Percentiles rank a stretch among this genome's conserved stretches.
These are phyloP conservation scores for Sinocyclocheilus anophthalmus DNA, from an alignment of 2,113 vertebrate species.

Conservation along the genomic window DNA sequence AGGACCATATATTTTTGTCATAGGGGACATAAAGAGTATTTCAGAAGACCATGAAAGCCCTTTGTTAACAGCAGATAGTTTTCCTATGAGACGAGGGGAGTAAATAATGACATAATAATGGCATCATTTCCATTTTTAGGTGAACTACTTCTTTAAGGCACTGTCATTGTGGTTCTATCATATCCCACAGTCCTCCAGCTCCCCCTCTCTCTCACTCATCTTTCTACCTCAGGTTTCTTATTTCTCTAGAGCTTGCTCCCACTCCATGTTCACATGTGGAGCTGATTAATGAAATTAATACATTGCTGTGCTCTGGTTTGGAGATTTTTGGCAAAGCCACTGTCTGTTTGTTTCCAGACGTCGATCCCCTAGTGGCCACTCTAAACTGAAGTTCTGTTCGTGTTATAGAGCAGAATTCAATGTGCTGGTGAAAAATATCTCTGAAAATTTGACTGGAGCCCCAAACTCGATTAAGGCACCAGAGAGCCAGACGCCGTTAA, in stretches of 20 bases:
- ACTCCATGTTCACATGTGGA: constrained; percentile 44
- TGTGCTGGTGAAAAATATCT: constrained; percentile 28
- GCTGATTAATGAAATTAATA: constrained; percentile 67
- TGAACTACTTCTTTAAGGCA: background rate
- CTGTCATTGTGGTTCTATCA: background rate
- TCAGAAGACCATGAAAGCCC: background rate
- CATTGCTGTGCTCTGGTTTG: constrained; percentile 56
- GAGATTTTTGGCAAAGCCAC: constrained; percentile 31
- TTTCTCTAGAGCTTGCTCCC: constrained; percentile 41
- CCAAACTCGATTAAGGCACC: background rate
- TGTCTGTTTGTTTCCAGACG: constrained; percentile 55
- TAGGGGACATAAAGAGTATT: background rate
- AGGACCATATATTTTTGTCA: background rate
- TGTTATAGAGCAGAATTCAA: constrained; percentile 50
- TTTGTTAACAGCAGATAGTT: background rate
- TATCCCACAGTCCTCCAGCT: constrained; percentile 66
- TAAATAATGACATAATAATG: background rate
- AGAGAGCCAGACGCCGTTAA: background rate
- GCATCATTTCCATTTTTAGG: background rate
- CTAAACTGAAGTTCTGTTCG: constrained; percentile 46
- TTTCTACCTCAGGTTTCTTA: constrained; percentile 19
- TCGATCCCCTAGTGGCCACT: constrained; percentile 48
- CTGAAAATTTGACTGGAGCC: background rate
- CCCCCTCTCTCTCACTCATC: constrained; percentile 57
- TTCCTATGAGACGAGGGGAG: background rate